Evolutionary conservation across 1,140 invertebrate genomes (phyloP).

Genomic region (Lucilia sericata): DNA sequence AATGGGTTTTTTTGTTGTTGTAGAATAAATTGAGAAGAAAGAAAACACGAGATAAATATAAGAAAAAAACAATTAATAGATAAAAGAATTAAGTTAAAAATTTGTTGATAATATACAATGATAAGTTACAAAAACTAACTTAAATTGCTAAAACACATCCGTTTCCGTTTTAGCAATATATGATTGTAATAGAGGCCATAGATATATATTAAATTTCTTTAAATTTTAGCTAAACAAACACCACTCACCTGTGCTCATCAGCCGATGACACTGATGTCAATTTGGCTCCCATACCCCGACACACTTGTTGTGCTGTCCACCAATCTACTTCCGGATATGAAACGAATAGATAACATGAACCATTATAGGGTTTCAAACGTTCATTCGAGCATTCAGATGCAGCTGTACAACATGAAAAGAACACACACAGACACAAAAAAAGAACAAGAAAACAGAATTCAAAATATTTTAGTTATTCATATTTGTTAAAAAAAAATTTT

Average conservation of each 20-base stretch:
- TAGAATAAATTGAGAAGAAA: background rate
- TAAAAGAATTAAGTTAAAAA: no score
- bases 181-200: background rate
- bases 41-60: constrained; percentile 17
- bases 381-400: constrained; percentile 75
- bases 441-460: background rate
- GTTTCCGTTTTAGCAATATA: no score
- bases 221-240: no score
- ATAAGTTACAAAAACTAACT: no score
- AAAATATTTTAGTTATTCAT: background rate
- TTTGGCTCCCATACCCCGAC: constrained; percentile 74
- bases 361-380: constrained; percentile 74
- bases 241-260: constrained; percentile 71
- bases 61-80: background rate
- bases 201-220: no score
- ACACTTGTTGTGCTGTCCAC: constrained; percentile 79
- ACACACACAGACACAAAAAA: background rate
- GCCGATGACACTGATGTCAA: constrained; percentile 73
- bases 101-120: no score
- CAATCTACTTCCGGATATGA: constrained; percentile 80
- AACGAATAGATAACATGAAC: constrained; percentile 79
- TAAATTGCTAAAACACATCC: no score
- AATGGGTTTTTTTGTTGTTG: background rate
- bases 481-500: background rate
- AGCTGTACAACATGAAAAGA: constrained; percentile 49